phyloP scores from a whole-genome alignment of 1,140 invertebrate genomes.

The Aradophagus sp. region DNA sequence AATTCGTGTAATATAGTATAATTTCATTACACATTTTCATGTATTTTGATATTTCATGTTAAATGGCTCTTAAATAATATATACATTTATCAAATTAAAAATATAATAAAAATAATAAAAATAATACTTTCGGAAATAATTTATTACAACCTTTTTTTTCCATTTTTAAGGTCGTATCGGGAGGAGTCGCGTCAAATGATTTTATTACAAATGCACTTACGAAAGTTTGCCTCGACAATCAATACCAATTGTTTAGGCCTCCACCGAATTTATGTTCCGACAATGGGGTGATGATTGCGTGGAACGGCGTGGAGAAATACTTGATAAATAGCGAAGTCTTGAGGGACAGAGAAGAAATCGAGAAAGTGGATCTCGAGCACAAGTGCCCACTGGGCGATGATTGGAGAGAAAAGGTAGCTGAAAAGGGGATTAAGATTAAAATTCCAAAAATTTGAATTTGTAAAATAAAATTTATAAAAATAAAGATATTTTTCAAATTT shows the following conservation, averaged over 20 bases:
- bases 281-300: constrained; percentile 99
- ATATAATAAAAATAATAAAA: no score
- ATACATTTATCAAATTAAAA: no score
- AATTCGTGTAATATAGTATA: no score
- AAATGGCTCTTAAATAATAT: no score
- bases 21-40: no score
- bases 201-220: constrained; percentile 83
- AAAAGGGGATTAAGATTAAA: constrained; percentile 32
- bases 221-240: constrained; percentile 80
- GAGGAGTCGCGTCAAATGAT: constrained; percentile 95
- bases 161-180: constrained; percentile 85
- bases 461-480: no score
- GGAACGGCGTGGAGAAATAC: constrained; percentile 94
- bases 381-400: constrained; percentile 77
- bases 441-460: constrained; percentile 15
- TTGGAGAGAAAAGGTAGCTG: constrained; percentile 75
- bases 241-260: constrained; percentile 83
- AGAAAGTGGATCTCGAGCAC: constrained; percentile 73
- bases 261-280: constrained; percentile 94
- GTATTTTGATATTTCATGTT: no score
- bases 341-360: constrained; percentile 70
- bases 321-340: constrained; percentile 70
- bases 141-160: no score
- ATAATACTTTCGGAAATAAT: no score
- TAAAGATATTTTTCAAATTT: no score